Evolutionary conservation across 2,797 vertebrate genomes (phyloP).

Genomic region (Podargus strigoides): DNA sequence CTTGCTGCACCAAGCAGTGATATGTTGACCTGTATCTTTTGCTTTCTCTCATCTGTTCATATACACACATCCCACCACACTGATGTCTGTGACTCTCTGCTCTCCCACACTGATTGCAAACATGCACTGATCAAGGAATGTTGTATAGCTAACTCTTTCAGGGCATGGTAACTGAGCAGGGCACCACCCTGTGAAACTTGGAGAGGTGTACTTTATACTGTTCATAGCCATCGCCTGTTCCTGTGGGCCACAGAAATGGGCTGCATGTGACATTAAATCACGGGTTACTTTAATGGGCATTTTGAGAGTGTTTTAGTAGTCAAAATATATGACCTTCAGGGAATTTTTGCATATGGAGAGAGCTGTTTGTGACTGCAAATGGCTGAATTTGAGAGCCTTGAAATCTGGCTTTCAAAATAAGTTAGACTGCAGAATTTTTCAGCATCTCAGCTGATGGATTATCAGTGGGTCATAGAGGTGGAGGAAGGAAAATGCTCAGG

Average conservation of each 20-base stretch:
- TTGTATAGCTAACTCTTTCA: rapidly evolving
- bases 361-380: not conserved
- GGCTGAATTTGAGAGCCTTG: not conserved
- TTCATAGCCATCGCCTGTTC: not conserved
- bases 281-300: not conserved
- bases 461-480: not conserved
- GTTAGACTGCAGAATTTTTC: not conserved
- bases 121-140: not conserved
- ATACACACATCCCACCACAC: not conserved
- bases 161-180: not conserved
- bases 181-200: not conserved
- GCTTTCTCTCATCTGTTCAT: not conserved
- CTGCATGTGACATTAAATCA: not conserved
- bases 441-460: not conserved
- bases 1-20: not conserved
- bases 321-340: not conserved
- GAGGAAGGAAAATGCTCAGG: not conserved
- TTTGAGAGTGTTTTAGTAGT: not conserved
- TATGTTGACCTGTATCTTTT: not conserved
- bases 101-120: not conserved
- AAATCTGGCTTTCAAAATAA: not conserved
- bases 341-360: not conserved
- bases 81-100: not conserved
- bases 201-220: not conserved
- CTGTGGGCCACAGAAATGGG: not conserved